phyloP scores from a whole-genome alignment of 2,888 invertebrate species.

The Polietes domitor region DNA sequence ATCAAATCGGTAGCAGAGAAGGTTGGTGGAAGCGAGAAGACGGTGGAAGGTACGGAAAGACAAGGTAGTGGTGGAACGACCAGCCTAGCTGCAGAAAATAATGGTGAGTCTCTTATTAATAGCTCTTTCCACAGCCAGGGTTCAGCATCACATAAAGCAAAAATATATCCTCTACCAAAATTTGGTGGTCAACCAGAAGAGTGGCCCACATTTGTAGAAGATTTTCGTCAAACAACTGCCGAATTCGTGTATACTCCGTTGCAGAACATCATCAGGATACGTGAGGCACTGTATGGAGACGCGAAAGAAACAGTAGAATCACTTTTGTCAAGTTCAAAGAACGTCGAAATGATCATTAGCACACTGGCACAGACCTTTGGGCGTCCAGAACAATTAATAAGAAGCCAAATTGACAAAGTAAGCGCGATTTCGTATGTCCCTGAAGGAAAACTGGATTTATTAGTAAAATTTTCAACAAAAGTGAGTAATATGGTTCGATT shows the following conservation, averaged over 20 bases:
- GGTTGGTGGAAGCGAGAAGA: neutral
- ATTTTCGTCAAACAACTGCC: constrained; percentile 21
- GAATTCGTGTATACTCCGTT: constrained; percentile 30
- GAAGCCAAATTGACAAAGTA: neutral
- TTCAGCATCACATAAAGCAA: neutral
- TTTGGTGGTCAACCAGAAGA: constrained; percentile 53
- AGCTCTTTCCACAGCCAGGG: neutral
- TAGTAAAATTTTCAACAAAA: constrained; percentile 49
- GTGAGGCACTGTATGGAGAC: constrained; percentile 27
- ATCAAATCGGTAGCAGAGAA: neutral
- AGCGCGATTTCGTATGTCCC: neutral
- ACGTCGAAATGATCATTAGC: constrained; percentile 4
- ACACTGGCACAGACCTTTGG: constrained; percentile 32
- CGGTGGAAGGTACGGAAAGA: neutral
- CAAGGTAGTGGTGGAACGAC: too few relatives aligned
- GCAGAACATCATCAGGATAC: constrained; percentile 45
- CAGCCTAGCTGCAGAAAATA: neutral
- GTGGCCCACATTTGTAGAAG: constrained; percentile 46
- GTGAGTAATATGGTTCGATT: constrained; percentile 44
- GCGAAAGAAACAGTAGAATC: constrained; percentile 45
- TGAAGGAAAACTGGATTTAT: constrained; percentile 18
- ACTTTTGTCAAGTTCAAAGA: constrained; percentile 26
- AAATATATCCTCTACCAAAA: constrained; percentile 45
- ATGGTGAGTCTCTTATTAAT: constrained; percentile 2
- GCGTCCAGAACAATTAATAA: constrained; percentile 33